Percentiles rank a stretch among this genome's conserved stretches.
Evolutionary conservation across 2,113 vertebrate genomes (phyloP).

Genomic region (Petaurus breviceps): DNA sequence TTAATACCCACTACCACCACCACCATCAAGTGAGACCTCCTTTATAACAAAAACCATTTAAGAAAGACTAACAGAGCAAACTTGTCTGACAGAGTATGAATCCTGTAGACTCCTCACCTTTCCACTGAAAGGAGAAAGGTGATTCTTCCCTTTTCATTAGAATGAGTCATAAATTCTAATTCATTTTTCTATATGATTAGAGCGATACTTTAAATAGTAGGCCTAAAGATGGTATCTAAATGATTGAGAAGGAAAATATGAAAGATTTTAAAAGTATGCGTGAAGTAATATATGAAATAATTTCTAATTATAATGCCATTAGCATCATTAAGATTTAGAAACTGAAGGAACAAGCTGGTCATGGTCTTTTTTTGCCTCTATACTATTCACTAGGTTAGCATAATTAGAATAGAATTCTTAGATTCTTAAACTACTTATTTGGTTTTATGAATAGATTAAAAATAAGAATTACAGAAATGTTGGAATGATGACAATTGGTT

Average conservation of each 20-base stretch:
- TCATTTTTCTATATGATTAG: conserved; percentile 9
- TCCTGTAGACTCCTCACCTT: not conserved
- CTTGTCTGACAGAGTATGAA: not conserved
- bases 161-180: not conserved
- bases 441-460: not conserved
- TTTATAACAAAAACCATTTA: not conserved
- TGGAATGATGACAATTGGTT: not conserved
- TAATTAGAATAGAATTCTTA: conserved; percentile 49
- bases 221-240: not conserved
- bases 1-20: not conserved
- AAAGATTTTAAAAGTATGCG: not conserved
- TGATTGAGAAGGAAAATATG: conserved; percentile 3
- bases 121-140: conserved; percentile 3
- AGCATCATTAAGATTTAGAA: conserved; percentile 4
- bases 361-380: not conserved
- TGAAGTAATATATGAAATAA: not conserved
- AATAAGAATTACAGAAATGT: conserved; percentile 35
- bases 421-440: conserved; percentile 12
- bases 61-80: not conserved
- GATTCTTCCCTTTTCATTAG: conserved; percentile 12
- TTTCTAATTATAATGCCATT: conserved; percentile 28
- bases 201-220: not conserved
- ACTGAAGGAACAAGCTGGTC: not conserved
- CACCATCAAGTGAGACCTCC: not conserved
- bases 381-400: conserved; percentile 17